phyloP scores from a whole-genome alignment of 2,113 vertebrate species.

The Sapajus apella region DNA sequence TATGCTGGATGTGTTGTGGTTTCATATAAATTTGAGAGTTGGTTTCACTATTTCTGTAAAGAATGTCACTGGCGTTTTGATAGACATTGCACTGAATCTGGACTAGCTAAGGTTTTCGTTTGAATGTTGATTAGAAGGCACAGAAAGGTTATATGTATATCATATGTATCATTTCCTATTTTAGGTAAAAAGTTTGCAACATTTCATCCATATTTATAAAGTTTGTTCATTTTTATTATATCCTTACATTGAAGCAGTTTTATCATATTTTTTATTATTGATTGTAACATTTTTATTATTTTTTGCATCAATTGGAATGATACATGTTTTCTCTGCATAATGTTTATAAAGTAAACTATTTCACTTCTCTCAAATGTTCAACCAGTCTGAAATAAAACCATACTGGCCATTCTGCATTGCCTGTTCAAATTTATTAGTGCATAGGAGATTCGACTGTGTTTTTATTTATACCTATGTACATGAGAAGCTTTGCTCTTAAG shows the following conservation, averaged over 20 bases:
- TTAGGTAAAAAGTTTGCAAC: not conserved
- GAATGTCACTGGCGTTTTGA: too few relatives aligned
- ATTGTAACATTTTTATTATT: not conserved
- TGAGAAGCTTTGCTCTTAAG: not conserved
- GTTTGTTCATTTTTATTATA: not conserved
- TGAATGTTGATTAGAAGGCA: not conserved
- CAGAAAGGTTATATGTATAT: not conserved
- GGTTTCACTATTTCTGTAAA: too few relatives aligned
- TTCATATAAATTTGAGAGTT: too few relatives aligned
- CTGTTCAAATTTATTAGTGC: not conserved
- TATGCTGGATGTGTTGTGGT: too few relatives aligned
- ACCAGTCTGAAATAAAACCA: not conserved
- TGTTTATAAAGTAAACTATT: not conserved
- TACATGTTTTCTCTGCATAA: not conserved
- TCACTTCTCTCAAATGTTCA: not conserved
- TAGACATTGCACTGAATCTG: too few relatives aligned
- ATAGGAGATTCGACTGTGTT: not conserved
- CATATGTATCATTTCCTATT: not conserved
- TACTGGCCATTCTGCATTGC: not conserved
- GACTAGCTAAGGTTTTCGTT: too few relatives aligned
- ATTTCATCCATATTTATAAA: not conserved
- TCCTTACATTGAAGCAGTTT: not conserved
- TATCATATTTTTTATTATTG: not conserved
- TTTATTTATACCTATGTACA: not conserved
- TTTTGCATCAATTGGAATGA: not conserved